phyloP scores from a whole-genome alignment of 2,797 vertebrate species.

The Bufotes viridis region DNA sequence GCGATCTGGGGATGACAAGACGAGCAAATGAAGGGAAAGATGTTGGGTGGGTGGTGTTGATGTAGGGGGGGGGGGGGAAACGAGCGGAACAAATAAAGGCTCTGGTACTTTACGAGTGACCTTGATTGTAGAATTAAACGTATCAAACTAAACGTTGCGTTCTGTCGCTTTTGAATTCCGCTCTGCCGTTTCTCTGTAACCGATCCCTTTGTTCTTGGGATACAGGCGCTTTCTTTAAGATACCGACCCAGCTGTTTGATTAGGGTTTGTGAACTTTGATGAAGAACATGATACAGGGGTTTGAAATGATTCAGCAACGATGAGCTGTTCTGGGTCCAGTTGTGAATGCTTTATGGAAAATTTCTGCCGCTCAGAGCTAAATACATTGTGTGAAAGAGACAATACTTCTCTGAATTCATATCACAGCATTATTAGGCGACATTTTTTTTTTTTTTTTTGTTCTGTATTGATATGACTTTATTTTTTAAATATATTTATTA shows the following conservation, averaged over 20 bases:
- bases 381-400: no score
- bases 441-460: no score
- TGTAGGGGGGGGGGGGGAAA: constrained; percentile 65
- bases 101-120: constrained; percentile 77
- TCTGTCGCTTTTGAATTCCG: constrained; percentile 73
- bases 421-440: no score
- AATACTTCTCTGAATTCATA: no score
- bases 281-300: not conserved
- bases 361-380: no score
- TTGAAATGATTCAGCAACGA: not conserved
- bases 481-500: no score
- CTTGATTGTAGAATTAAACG: constrained; percentile 80
- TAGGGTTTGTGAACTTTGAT: constrained; percentile 20
- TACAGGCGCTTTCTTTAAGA: constrained; percentile 35
- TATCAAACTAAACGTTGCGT: constrained; percentile 67
- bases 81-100: constrained; percentile 73
- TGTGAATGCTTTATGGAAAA: no score
- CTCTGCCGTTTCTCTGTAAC: constrained; percentile 70
- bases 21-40: constrained; percentile 79
- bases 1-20: constrained; percentile 79
- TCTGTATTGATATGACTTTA: no score
- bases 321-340: not conserved
- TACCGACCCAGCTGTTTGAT: constrained; percentile 6
- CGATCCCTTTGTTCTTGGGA: constrained; percentile 67
- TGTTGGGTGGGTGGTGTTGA: constrained; percentile 65